Percentiles rank a stretch among this genome's conserved stretches.
These are phyloP conservation scores for Xiphydria camelus DNA, from an alignment of 2,888 invertebrate species.

Conservation along the genomic window DNA sequence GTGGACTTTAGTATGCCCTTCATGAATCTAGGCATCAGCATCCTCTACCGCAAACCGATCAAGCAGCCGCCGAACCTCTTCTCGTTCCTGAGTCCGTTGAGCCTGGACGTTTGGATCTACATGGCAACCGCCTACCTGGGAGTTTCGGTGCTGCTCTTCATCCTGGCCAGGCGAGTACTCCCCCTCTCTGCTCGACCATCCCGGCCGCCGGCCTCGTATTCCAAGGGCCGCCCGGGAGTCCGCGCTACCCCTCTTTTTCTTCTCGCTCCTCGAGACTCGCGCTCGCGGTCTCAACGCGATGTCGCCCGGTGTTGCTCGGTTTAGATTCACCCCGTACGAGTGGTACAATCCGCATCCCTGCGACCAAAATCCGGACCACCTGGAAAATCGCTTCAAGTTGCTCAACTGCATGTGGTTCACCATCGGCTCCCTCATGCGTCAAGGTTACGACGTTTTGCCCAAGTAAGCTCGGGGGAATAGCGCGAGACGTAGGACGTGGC, in stretches of 20 bases:
- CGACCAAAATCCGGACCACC: constrained; percentile 77
- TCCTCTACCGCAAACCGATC: constrained; percentile 67
- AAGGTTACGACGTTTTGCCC: constrained; percentile 93
- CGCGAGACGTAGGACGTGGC: background rate
- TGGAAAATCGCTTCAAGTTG: constrained; percentile 91
- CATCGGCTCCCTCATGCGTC: constrained; percentile 92
- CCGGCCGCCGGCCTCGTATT: background rate
- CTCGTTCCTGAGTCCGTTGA: constrained; percentile 70
- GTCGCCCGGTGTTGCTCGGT: constrained; percentile 44
- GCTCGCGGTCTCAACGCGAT: too few relatives aligned
- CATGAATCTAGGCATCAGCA: constrained; percentile 78
- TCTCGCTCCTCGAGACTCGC: too few relatives aligned
- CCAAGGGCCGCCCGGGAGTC: background rate
- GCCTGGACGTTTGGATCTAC: constrained; percentile 67
- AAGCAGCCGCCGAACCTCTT: constrained; percentile 69
- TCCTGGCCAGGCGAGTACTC: constrained; percentile 63
- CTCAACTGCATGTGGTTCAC: constrained; percentile 98
- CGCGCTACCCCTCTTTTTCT: too few relatives aligned
- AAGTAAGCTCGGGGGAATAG: constrained; percentile 80
- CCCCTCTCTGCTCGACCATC: background rate
- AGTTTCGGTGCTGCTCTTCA: constrained; percentile 67
- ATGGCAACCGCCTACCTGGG: constrained; percentile 69
- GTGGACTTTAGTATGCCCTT: constrained; percentile 86
- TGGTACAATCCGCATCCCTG: constrained; percentile 90
- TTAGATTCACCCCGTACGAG: constrained; percentile 93